These are phyloP conservation scores for Leucopsar rothschildi DNA, from an alignment of 2,113 vertebrate species.

Conservation along the genomic window DNA sequence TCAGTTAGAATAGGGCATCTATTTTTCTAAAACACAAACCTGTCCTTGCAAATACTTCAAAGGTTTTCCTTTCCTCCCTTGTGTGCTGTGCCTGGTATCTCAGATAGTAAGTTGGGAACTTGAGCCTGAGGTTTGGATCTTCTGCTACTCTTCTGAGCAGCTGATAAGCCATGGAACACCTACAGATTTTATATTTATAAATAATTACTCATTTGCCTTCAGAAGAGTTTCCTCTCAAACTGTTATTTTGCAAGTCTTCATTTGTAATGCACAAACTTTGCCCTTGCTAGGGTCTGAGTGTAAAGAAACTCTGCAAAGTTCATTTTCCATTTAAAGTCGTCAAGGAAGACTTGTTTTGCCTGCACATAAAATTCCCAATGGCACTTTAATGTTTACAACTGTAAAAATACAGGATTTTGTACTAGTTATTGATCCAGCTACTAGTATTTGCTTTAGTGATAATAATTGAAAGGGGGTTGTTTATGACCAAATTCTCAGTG, in stretches of 20 bases:
- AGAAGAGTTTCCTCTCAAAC: neutral
- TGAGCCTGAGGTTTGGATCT: neutral
- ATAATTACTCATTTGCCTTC: neutral
- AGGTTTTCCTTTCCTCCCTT: neutral
- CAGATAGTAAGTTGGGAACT: neutral
- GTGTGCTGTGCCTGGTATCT: fast-evolving
- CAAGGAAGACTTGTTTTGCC: neutral
- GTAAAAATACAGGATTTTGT: neutral
- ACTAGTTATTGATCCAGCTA: neutral
- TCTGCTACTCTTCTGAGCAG: neutral
- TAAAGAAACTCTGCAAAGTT: neutral
- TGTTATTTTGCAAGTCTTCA: neutral
- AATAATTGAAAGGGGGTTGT: neutral
- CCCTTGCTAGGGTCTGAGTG: neutral
- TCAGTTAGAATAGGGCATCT: neutral
- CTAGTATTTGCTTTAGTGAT: neutral
- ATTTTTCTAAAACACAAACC: neutral
- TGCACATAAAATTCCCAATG: neutral
- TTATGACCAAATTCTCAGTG: neutral
- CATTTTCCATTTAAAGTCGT: neutral
- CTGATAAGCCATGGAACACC: neutral
- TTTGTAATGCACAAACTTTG: neutral
- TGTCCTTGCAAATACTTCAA: neutral
- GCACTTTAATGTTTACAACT: neutral
- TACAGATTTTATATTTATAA: constrained; percentile 24